Conservation (phyloP, 2,797 vertebrate species). For the Pangasius macronema region DNA sequence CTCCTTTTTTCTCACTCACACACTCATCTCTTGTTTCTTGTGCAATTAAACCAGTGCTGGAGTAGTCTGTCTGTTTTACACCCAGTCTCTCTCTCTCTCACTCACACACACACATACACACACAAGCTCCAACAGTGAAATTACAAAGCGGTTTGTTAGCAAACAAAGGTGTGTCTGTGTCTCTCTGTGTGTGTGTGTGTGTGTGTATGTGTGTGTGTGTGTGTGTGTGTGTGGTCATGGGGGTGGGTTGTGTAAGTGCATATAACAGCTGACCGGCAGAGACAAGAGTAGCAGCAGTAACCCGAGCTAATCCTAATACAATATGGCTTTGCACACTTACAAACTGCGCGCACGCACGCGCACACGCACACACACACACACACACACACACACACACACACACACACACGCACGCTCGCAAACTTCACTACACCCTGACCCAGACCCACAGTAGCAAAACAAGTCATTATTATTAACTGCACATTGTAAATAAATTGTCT, state of each 20-base stretch:
- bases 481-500: neutral
- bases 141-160: constrained; percentile 37
- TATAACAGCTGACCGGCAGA: constrained; percentile 50
- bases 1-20: neutral
- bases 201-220: constrained; percentile 8
- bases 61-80: constrained; percentile 7
- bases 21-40: constrained; percentile 8
- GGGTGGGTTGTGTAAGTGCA: constrained; percentile 45
- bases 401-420: constrained; percentile 23
- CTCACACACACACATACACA: neutral
- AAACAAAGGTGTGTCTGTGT: constrained; percentile 38
- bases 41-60: constrained; percentile 27
- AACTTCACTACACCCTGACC: constrained; percentile 27
- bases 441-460: constrained; percentile 31
- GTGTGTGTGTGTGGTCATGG: constrained; percentile 21
- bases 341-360: constrained; percentile 20
- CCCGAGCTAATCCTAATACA: constrained; percentile 55
- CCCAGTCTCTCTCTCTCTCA: neutral
- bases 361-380: constrained; percentile 14
- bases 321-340: constrained; percentile 52
- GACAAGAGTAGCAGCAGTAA: constrained; percentile 52
- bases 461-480: constrained; percentile 13
- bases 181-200: constrained; percentile 10
- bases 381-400: neutral
- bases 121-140: constrained; percentile 8